Conservation (phyloP, 2,888 invertebrate genomes). For the Hecatera dysodea region DNA sequence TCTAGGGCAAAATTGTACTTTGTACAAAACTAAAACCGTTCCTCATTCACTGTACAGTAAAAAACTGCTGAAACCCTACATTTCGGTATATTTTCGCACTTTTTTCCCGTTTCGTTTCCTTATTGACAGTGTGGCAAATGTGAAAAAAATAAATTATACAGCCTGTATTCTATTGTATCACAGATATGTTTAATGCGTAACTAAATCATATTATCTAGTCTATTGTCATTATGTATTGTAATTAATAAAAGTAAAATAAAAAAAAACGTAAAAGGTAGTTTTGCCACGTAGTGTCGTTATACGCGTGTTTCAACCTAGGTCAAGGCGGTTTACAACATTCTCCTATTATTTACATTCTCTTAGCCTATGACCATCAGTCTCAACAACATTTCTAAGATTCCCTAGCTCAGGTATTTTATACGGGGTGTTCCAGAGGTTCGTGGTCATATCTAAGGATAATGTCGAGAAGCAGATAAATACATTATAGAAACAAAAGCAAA, state of each 20-base stretch:
- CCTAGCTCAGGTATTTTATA: slow-evolving; percentile 85
- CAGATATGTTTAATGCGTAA: slow-evolving; percentile 87
- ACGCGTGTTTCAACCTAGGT: slow-evolving; percentile 88
- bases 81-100: slow-evolving; percentile 76
- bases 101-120: slow-evolving; percentile 69
- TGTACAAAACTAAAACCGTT: slow-evolving; percentile 89
- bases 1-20: slow-evolving; percentile 91
- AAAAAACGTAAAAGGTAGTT: slow-evolving; percentile 76
- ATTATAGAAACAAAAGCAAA: too few relatives aligned
- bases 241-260: slow-evolving; percentile 70
- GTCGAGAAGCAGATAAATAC: too few relatives aligned
- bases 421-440: too few relatives aligned
- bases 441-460: too few relatives aligned
- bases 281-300: slow-evolving; percentile 85
- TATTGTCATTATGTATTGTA: slow-evolving; percentile 75
- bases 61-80: slow-evolving; percentile 80
- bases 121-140: slow-evolving; percentile 85
- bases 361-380: slow-evolving; percentile 90
- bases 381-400: slow-evolving; percentile 87
- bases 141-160: slow-evolving; percentile 77
- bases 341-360: slow-evolving; percentile 90
- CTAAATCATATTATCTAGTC: slow-evolving; percentile 78
- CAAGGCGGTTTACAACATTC: slow-evolving; percentile 89
- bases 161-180: slow-evolving; percentile 88
- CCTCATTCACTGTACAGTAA: slow-evolving; percentile 82